Evolutionary conservation across 2,113 vertebrate species (phyloP).

Genomic region (Phrynosoma blainvillii): DNA sequence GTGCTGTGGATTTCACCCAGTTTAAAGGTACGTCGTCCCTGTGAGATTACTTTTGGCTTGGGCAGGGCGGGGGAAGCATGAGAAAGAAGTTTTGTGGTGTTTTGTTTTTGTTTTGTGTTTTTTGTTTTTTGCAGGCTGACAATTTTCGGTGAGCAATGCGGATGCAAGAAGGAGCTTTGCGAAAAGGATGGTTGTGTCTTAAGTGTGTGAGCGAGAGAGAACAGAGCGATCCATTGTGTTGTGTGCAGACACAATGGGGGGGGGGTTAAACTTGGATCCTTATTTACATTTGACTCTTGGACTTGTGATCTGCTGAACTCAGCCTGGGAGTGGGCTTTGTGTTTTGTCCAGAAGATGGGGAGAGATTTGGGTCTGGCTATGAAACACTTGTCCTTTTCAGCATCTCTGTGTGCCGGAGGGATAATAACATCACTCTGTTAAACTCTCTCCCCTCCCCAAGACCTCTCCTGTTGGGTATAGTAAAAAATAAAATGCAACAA

Average conservation of each 20-base stretch:
- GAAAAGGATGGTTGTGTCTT: conserved; percentile 1
- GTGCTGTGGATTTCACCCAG: neutral
- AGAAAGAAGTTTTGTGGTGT: too few species aligned
- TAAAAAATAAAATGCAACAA: too few species aligned
- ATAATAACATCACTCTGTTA: neutral
- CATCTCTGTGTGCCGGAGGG: neutral
- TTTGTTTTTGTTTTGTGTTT: too few species aligned
- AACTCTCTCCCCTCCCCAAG: too few species aligned
- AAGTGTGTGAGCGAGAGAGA: neutral
- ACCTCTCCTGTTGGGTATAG: too few species aligned
- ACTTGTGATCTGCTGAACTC: conserved; percentile 15
- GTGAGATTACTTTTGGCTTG: neutral
- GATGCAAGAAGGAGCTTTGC: conserved; percentile 61
- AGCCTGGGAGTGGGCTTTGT: neutral
- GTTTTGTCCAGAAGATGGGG: accelerated
- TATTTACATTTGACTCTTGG: neutral
- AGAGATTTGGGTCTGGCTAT: accelerated
- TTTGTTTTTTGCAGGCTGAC: too few species aligned
- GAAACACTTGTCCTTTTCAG: conserved; percentile 35
- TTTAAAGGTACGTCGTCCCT: conserved; percentile 64
- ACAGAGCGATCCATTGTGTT: conserved; percentile 62
- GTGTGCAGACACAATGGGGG: neutral
- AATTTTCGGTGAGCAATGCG: conserved; percentile 31
- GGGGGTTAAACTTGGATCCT: too few species aligned
- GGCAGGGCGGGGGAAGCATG: neutral